Evolutionary conservation across 1,140 invertebrate genomes (phyloP).

Genomic region (Conus betulinus): DNA sequence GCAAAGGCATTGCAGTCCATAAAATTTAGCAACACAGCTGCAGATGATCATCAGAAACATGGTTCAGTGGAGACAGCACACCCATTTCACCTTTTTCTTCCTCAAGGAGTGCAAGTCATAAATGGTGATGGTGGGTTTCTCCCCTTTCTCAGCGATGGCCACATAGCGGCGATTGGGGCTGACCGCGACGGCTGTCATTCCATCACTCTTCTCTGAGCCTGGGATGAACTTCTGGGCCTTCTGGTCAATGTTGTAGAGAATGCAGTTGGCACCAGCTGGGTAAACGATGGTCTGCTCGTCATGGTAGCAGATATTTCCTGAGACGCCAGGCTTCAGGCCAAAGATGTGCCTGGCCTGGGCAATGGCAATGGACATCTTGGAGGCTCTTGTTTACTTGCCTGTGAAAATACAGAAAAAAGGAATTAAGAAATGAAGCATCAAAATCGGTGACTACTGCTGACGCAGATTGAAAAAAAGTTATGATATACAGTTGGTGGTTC

Average conservation of each 20-base stretch:
- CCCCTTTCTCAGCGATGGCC: constrained; percentile 75
- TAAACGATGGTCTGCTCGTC: constrained; percentile 76
- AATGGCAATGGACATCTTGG: constrained; percentile 72
- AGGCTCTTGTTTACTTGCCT: neutral
- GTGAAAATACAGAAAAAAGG: neutral
- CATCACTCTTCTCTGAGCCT: constrained; percentile 72
- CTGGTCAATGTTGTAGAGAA: constrained; percentile 76
- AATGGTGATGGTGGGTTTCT: constrained; percentile 75
- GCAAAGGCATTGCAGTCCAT: no score
- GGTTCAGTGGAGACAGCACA: neutral
- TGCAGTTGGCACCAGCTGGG: constrained; percentile 76
- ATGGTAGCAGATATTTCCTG: constrained; percentile 73
- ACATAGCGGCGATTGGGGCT: constrained; percentile 76
- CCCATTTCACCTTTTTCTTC: constrained; percentile 71
- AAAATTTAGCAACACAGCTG: no score
- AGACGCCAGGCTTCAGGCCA: constrained; percentile 72
- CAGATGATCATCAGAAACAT: no score
- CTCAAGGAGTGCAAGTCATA: constrained; percentile 77
- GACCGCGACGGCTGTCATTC: constrained; percentile 74
- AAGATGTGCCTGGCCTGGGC: constrained; percentile 73
- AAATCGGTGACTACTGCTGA: no score
- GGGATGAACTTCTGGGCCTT: constrained; percentile 77
- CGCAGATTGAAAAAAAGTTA: no score
- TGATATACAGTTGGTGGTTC: no score
- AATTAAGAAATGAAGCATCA: neutral